Base-by-base conservation (phyloP, 2,113 vertebrate genomes). In the Thinocorus orbignyianus region DNA sequence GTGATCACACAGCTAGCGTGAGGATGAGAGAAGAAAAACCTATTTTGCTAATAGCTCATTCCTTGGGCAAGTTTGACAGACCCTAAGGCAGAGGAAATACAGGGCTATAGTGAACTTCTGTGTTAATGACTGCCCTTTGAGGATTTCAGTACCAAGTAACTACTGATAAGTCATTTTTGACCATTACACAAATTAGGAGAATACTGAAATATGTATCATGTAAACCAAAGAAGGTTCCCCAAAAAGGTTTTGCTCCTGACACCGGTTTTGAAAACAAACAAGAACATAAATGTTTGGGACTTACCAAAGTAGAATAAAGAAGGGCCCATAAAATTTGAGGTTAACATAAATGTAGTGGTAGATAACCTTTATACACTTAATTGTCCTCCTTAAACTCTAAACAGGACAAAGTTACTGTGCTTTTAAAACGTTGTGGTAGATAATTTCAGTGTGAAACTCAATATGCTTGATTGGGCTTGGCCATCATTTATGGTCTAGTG, bases 241-340 rank as follows among this genome's bases (percentile, higher is more conserved):
- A 74, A 68, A 68, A 89, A 76, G 33, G 33, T 20, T 73, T 58
- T 93, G 42, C 76, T 93, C 65, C 91, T 81, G 76, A 81, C 17
- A 88, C 35, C 13, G 7, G 30, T 57, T 78, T 87, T 73, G 81
- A 95, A 92, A 96, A 82, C 85, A 88, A 96, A 90, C 60, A 54
- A 78, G 58, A 60, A 16, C 22, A 57, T 52, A 96, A 98, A 98
- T 88, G 33, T 97, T 98, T 90, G 98, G 97, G 97, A 96, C 94
- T 98, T 98, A 97, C 96, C 97, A 19, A 93, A 73, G 42, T 12
- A 81, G 54, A 82, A 71, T n/a, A 69, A 94, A 91, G 44, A 42
- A 88, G 49, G 52, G 48, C 73, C 82, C 31, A 19, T 66, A 88
- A 96, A 94, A 85, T 31, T 31, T 81, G 77, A 84, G 44, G 54